Evolutionary conservation across 2,113 vertebrate genomes (phyloP), one percentile per base, ranked within the genome.

Genomic region (Grallaria varia): DNA sequence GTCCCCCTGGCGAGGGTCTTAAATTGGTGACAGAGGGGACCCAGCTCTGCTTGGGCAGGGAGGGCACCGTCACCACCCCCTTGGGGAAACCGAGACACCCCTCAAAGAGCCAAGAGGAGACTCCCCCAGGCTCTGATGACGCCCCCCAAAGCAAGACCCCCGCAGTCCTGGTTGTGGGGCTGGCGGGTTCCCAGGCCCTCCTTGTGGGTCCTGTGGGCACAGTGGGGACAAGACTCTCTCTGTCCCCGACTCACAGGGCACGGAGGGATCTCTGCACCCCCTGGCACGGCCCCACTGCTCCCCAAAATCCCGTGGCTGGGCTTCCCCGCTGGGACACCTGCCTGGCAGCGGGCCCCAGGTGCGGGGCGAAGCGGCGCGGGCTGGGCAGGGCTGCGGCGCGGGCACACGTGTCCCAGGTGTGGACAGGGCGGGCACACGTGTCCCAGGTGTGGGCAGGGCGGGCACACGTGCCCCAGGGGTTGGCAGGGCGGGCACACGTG

Each of bases 321-420:
- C 90, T 88, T 85, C 82, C 95, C 86, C 2, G 0, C 14, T 0
- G 33, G 5, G 45, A 3, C 84, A 94, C 95, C n/a, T 92, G 87
- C 94, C 95, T 95, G 35, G 84, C 40, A 15, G 72, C 2, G 87
- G 13, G 95, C 94, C 92, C 95, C 92, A 5, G 53, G 94, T 12
- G 21, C 3, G 95, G 94, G 94, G 79, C 96, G 33, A 55, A 8
- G 67, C 3, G 33, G 49, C 14, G 89, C 75, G 30, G 91, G 93
- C 91, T 94, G 87, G 94, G 85, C 94, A 89, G 94, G 92, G 92
- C 89, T 64, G 95, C 95, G 90, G 87, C n/a, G 13, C 53, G 5
- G 92, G 27, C 56, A 40, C 63, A 4, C 6, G 39, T 4, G 40
- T 31, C 45, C 13, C 67, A 53, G 68, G 16, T 7, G 58, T 19